Percentiles rank a stretch among this genome's conserved stretches.
Evolutionary conservation across 2,888 invertebrate species (phyloP).

Genomic region (Anticlea derivata): DNA sequence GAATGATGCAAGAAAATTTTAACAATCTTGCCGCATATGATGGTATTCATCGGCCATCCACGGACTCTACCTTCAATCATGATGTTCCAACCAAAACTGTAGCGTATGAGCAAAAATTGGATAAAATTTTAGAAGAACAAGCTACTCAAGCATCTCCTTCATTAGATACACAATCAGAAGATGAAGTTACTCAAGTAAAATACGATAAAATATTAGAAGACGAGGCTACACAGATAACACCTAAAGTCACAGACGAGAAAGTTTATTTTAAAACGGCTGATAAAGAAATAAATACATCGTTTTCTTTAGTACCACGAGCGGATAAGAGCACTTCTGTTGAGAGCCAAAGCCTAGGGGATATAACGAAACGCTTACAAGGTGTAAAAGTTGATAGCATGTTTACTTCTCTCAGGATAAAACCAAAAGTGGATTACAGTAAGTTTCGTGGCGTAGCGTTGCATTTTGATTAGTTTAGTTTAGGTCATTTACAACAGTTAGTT

Average conservation of each 20-base stretch:
- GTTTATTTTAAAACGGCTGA: slow-evolving; percentile 6
- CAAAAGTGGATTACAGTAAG: slow-evolving; percentile 45
- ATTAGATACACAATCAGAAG: not conserved
- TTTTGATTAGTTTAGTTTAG: too few relatives aligned
- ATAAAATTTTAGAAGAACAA: slow-evolving; percentile 18
- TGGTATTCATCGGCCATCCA: slow-evolving; percentile 1
- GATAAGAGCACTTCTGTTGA: slow-evolving; percentile 17
- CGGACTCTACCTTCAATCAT: slow-evolving; percentile 15
- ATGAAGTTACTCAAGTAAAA: slow-evolving; percentile 5
- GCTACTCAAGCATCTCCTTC: not conserved
- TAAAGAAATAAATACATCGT: slow-evolving; percentile 18
- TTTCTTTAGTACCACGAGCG: slow-evolving; percentile 5
- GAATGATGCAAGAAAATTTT: not conserved
- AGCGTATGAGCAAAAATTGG: slow-evolving; percentile 3
- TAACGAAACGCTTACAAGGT: slow-evolving; percentile 5
- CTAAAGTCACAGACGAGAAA: not conserved
- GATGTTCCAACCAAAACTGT: slow-evolving; percentile 6
- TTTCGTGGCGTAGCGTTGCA: too few relatives aligned
- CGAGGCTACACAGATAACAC: not conserved
- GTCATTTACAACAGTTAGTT: too few relatives aligned
- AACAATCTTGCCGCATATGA: not conserved
- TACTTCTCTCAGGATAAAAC: slow-evolving; percentile 20
- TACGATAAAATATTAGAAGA: not conserved
- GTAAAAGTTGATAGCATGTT: slow-evolving; percentile 11
- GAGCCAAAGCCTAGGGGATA: slow-evolving; percentile 21